A percentile compares a stretch with the other conserved stretches of the same genome.
Evolutionary conservation across 2,113 vertebrate species (phyloP).

Genomic region (Cinclus mexicanus): DNA sequence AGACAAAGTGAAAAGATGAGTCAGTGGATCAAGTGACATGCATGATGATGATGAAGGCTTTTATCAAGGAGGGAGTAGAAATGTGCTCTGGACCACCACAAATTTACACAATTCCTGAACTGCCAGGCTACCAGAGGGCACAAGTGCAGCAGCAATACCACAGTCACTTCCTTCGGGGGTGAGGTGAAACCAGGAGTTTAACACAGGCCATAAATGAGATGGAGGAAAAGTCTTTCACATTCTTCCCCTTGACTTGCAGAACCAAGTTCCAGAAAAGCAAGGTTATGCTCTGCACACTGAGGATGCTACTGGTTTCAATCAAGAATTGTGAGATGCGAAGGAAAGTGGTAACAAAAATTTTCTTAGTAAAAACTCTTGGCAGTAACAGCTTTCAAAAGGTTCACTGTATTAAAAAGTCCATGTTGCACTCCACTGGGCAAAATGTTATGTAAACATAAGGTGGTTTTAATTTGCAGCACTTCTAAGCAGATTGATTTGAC

Average conservation of each 20-base stretch:
- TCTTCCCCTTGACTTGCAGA: neutral
- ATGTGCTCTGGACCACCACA: neutral
- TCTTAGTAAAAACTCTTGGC: neutral
- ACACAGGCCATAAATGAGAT: neutral
- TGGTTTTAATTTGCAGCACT: neutral
- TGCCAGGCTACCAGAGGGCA: neutral
- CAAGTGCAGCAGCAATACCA: neutral
- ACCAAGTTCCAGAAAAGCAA: neutral
- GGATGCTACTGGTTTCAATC: neutral
- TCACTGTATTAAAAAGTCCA: neutral
- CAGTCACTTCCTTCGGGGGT: neutral
- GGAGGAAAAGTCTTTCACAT: neutral
- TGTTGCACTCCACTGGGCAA: neutral
- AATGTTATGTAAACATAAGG: accelerated
- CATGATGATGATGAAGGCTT: neutral
- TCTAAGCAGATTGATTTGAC: neutral
- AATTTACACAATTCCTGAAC: neutral
- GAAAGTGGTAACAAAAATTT: neutral
- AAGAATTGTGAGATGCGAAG: neutral
- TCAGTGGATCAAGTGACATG: neutral
- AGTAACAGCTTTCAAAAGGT: neutral
- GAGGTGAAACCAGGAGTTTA: neutral
- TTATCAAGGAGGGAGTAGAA: neutral
- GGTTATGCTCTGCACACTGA: neutral
- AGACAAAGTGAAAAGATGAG: neutral